phyloP scores from a whole-genome alignment of 2,888 invertebrate species.

The Habroteleia sp. region DNA sequence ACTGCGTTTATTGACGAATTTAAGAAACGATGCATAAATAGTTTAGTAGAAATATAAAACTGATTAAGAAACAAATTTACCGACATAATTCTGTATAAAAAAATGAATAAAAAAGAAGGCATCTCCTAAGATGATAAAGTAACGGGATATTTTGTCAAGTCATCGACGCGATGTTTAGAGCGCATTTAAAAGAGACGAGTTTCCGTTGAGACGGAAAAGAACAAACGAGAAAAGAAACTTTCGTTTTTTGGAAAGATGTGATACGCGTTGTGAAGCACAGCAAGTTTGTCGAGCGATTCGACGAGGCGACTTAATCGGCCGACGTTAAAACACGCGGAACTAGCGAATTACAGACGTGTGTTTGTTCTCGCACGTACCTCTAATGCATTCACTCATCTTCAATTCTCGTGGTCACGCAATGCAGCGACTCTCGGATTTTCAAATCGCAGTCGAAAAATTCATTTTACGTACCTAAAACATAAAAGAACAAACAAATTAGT shows the following conservation, averaged over 20 bases:
- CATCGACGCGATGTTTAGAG: slow-evolving; percentile 16
- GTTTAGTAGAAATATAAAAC: too few relatives aligned
- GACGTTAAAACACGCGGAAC: slow-evolving; percentile 41
- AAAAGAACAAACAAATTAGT: slow-evolving; percentile 23
- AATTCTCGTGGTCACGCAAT: slow-evolving; percentile 11
- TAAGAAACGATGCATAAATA: too few relatives aligned
- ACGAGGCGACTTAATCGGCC: background rate
- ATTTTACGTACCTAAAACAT: slow-evolving; percentile 27
- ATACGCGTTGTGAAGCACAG: slow-evolving; percentile 14
- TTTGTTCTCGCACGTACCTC: slow-evolving; percentile 37
- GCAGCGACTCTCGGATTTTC: background rate
- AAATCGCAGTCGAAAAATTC: background rate
- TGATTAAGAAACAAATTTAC: too few relatives aligned
- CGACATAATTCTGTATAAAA: too few relatives aligned
- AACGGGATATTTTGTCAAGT: slow-evolving; percentile 45
- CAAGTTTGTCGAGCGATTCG: background rate
- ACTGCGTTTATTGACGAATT: too few relatives aligned
- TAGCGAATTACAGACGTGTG: slow-evolving; percentile 47
- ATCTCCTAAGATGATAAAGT: background rate
- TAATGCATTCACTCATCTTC: slow-evolving; percentile 25
- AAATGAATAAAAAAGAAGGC: background rate
- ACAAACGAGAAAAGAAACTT: slow-evolving; percentile 29
- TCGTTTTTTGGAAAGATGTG: slow-evolving; percentile 30
- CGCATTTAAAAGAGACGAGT: slow-evolving; percentile 21
- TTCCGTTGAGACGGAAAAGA: slow-evolving; percentile 14